Percentiles rank a stretch among this genome's conserved stretches.
Conservation (phyloP, 2,113 vertebrate genomes). For the Odontophorus gujanensis region DNA sequence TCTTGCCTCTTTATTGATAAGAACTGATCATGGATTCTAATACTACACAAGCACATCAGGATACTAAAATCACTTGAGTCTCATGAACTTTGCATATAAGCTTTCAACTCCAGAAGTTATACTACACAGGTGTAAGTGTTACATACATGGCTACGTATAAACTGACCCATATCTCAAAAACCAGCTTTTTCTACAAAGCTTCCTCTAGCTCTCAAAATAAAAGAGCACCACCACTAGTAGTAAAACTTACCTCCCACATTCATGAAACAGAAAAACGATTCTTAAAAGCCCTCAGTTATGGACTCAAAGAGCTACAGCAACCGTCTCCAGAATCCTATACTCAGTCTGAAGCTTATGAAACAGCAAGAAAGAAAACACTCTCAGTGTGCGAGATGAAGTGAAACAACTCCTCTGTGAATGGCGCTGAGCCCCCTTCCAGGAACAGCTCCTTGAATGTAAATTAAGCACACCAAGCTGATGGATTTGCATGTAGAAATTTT, state of each 20-base stretch:
- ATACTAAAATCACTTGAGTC: rapidly evolving
- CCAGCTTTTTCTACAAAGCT: neutral
- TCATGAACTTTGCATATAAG: neutral
- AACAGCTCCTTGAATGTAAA: neutral
- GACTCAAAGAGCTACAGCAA: neutral
- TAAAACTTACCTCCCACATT: neutral
- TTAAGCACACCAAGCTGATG: neutral
- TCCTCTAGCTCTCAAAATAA: neutral
- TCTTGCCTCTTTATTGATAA: neutral
- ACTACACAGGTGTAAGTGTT: neutral
- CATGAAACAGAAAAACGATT: neutral
- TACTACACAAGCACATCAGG: neutral
- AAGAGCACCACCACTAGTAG: neutral
- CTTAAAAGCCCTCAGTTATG: neutral
- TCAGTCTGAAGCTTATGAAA: neutral
- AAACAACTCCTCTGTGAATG: neutral
- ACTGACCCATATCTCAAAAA: neutral
- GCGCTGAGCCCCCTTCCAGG: neutral
- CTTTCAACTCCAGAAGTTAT: neutral
- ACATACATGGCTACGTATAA: neutral
- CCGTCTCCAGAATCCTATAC: neutral
- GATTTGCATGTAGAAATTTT: neutral
- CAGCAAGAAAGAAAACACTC: neutral
- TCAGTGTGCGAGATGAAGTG: neutral
- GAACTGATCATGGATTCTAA: neutral